These are phyloP conservation scores for Cyprinodon brontotheroides DNA, from an alignment of 2,113 vertebrate genomes.

Conservation along the genomic window DNA sequence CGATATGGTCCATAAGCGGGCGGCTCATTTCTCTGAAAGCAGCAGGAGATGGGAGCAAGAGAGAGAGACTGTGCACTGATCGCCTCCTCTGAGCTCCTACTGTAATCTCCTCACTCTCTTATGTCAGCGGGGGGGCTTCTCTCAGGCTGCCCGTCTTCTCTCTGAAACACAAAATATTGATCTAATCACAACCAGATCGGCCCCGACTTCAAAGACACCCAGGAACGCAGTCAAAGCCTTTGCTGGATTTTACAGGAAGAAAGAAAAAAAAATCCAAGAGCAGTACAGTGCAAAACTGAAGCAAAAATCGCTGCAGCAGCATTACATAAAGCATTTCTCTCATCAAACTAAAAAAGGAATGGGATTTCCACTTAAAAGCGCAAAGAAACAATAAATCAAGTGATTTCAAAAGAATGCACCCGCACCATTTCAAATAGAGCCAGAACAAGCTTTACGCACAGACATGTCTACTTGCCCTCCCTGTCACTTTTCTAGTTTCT, in stretches of 20 bases:
- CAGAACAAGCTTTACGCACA: slow-evolving; percentile 18
- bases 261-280: background rate
- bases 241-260: slow-evolving; percentile 70
- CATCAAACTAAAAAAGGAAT: slow-evolving; percentile 11
- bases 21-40: slow-evolving; percentile 89
- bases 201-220: slow-evolving; percentile 89
- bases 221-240: slow-evolving; percentile 74
- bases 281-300: slow-evolving; percentile 17
- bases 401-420: background rate
- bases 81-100: slow-evolving; percentile 77
- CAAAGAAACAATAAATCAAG: background rate
- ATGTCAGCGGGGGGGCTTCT: slow-evolving; percentile 94
- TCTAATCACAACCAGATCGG: slow-evolving; percentile 97
- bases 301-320: slow-evolving; percentile 49
- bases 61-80: slow-evolving; percentile 48
- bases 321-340: slow-evolving; percentile 53
- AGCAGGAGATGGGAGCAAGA: slow-evolving; percentile 44
- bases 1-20: slow-evolving; percentile 86
- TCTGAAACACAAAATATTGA: slow-evolving; percentile 91
- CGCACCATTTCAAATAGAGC: background rate
- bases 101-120: slow-evolving; percentile 89
- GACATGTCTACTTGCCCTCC: background rate
- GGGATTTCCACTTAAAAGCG: slow-evolving; percentile 13
- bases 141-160: slow-evolving; percentile 86
- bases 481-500: background rate